phyloP scores from a whole-genome alignment of 2,113 vertebrate species.

The Grammomys surdaster region DNA sequence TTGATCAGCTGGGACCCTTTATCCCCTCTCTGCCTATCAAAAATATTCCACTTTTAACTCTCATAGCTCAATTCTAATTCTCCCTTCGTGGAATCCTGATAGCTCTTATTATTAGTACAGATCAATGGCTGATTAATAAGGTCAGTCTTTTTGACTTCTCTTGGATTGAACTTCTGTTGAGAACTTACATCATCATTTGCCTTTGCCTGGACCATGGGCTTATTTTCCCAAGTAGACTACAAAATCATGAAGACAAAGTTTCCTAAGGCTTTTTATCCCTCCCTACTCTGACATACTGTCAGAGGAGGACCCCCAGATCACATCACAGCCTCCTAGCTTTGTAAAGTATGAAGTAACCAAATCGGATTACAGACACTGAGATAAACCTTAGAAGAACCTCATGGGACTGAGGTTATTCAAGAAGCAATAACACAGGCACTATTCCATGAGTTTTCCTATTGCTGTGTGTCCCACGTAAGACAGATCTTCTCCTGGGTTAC shows the following conservation, averaged over 20 bases:
- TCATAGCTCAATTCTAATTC: not conserved
- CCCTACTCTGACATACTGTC: not conserved
- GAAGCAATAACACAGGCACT: not conserved
- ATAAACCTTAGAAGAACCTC: not conserved
- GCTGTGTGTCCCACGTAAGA: not conserved
- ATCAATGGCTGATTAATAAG: constrained; percentile 53
- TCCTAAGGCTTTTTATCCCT: not conserved
- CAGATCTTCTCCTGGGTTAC: not conserved
- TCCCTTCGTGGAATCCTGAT: constrained; percentile 29
- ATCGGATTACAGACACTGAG: not conserved
- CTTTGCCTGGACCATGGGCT: not conserved
- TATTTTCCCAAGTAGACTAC: constrained; percentile 48
- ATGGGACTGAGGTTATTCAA: not conserved
- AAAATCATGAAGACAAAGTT: constrained; percentile 43
- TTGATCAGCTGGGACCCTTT: not conserved
- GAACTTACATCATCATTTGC: not conserved
- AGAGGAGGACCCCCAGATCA: not conserved
- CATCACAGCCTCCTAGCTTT: not conserved
- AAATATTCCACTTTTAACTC: not conserved
- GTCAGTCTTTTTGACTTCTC: constrained; percentile 39
- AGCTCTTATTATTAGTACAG: constrained; percentile 49
- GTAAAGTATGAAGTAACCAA: not conserved
- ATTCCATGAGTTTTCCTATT: not conserved
- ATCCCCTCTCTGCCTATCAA: not conserved
- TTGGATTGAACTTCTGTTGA: constrained; percentile 41